Percentiles rank a stretch among this genome's conserved stretches.
Evolutionary conservation across 2,888 invertebrate species (phyloP).

Genomic region (Chamaedrilus cognettii): DNA sequence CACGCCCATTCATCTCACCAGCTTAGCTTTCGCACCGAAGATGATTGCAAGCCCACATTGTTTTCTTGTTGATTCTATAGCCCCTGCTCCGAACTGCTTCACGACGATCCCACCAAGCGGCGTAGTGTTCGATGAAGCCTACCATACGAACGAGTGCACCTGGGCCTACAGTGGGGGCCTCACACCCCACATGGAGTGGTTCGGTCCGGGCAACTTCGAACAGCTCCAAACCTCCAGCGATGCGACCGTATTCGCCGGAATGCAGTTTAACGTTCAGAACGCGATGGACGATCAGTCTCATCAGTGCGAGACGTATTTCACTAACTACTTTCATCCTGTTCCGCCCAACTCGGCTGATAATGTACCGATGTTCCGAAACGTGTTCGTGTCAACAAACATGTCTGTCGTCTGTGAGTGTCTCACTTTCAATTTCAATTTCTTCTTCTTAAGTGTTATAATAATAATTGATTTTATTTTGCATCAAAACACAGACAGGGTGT

Average conservation of each 20-base stretch:
- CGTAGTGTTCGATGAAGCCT: constrained; percentile 1
- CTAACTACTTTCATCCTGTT: not conserved
- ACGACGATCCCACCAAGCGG: constrained; percentile 2
- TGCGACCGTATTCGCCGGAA: not conserved
- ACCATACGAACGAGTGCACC: constrained; percentile 8
- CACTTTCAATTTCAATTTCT: too few species aligned
- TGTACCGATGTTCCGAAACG: too few species aligned
- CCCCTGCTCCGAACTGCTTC: not conserved
- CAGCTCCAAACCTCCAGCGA: not conserved
- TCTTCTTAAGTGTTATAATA: too few species aligned
- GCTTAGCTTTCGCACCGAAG: too few species aligned
- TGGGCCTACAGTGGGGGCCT: constrained; percentile 3
- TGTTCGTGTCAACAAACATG: too few species aligned
- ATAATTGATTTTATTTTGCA: too few species aligned
- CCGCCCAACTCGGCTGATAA: not conserved
- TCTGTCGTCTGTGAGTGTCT: too few species aligned
- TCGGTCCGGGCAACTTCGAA: not conserved
- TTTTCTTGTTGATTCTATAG: too few species aligned
- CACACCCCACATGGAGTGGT: constrained; percentile 5
- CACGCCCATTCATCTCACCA: too few species aligned
- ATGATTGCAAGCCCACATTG: too few species aligned
- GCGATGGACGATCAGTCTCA: not conserved
- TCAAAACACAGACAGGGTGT: too few species aligned
- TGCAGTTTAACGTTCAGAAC: not conserved
- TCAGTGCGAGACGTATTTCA: not conserved